Conservation (phyloP, 2,113 vertebrate species). For the Globicephala melas region DNA sequence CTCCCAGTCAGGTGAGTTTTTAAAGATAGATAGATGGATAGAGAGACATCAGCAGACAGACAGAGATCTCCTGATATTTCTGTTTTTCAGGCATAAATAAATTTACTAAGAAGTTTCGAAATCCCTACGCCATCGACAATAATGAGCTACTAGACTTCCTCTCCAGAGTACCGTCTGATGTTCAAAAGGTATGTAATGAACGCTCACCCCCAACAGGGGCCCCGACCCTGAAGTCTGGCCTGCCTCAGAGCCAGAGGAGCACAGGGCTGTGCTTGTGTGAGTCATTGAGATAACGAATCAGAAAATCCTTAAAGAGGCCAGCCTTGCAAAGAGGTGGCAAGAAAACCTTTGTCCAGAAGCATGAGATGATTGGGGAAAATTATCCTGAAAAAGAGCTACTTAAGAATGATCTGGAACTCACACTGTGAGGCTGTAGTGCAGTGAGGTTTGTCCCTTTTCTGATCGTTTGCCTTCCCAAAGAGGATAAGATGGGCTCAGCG, state of each 20-base stretch:
- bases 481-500: slow-evolving; percentile 59
- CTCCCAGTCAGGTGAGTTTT: slow-evolving; percentile 34
- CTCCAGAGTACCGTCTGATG: slow-evolving; percentile 96
- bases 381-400: slow-evolving; percentile 77
- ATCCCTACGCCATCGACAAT: slow-evolving; percentile 93
- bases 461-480: slow-evolving; percentile 51
- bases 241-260: slow-evolving; percentile 10
- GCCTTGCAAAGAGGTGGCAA: slow-evolving; percentile 22
- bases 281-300: slow-evolving; percentile 60
- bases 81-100: slow-evolving; percentile 92
- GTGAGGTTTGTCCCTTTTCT: slow-evolving; percentile 49
- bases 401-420: slow-evolving; percentile 75
- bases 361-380: slow-evolving; percentile 76
- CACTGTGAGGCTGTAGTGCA: background rate
- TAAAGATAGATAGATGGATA: background rate
- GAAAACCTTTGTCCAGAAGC: slow-evolving; percentile 72
- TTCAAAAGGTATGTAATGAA: slow-evolving; percentile 94
- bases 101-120: slow-evolving; percentile 98
- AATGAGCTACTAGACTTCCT: slow-evolving; percentile 97
- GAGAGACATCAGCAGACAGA: background rate
- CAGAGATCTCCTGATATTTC: background rate
- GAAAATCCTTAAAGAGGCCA: slow-evolving; percentile 66
- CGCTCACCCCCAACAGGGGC: slow-evolving; percentile 31
- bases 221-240: background rate
- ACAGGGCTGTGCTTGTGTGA: slow-evolving; percentile 47